These are phyloP conservation scores for Shinisaurus crocodilurus DNA, from an alignment of 2,113 vertebrate species.

Conservation along the genomic window DNA sequence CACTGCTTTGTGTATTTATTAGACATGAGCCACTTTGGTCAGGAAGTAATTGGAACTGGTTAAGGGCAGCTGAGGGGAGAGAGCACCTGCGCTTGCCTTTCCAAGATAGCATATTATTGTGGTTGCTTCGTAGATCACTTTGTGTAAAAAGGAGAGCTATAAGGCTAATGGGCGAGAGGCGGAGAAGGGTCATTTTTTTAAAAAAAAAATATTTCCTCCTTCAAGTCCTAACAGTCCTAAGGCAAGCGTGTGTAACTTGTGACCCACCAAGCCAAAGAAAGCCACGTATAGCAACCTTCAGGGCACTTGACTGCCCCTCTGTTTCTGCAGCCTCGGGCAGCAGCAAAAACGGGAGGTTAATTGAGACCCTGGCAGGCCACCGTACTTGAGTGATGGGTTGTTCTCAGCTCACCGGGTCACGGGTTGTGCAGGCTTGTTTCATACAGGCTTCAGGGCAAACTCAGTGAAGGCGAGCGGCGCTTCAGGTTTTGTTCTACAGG, in stretches of 20 bases:
- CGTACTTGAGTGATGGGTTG: neutral
- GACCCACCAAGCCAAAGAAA: neutral
- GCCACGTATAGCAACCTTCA: neutral
- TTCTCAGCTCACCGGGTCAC: neutral
- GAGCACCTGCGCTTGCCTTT: conserved; percentile 28
- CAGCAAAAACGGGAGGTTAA: neutral
- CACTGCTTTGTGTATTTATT: conserved; percentile 32
- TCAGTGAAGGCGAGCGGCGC: no score
- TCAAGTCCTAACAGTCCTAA: neutral
- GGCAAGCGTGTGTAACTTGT: neutral
- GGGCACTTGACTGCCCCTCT: no score
- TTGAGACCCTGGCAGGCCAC: neutral
- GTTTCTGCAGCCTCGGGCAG: neutral
- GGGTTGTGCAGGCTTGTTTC: neutral
- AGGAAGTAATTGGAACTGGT: conserved; percentile 76
- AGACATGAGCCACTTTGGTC: conserved; percentile 75
- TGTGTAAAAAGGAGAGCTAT: fast-evolving
- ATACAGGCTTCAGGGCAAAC: neutral
- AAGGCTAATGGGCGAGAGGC: neutral
- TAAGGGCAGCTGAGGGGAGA: conserved; percentile 65
- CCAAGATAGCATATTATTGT: neutral
- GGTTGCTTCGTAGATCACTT: neutral
- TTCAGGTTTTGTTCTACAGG: no score
- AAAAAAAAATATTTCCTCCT: no score
- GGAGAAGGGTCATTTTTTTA: neutral